phyloP scores from a whole-genome alignment of 2,888 invertebrate genomes.

The Clunio marinus region DNA sequence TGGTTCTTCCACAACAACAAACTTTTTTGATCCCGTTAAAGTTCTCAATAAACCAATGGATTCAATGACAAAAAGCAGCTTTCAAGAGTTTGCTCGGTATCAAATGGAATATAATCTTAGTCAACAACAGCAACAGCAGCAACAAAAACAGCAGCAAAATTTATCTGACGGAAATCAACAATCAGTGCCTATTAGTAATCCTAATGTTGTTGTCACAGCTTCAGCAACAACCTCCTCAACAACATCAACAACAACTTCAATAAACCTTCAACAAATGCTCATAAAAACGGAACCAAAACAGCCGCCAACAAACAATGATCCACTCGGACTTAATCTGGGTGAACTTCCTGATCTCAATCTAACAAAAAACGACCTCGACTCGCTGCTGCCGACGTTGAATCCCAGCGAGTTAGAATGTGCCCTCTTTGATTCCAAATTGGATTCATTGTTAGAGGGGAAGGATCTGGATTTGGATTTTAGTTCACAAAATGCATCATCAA shows the following conservation, averaged over 20 bases:
- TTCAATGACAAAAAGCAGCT: conserved; percentile 60
- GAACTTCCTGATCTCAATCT: conserved; percentile 49
- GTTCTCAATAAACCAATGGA: conserved; percentile 56
- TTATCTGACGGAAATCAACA: conserved; percentile 41
- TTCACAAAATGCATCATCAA: conserved; percentile 16
- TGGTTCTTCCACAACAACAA: conserved; percentile 45
- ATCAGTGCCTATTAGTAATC: conserved; percentile 52
- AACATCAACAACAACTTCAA: conserved; percentile 39
- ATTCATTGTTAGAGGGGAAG: conserved; percentile 50
- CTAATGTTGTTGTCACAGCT: conserved; percentile 40
- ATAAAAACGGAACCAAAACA: conserved; percentile 34
- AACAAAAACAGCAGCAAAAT: conserved; percentile 49
- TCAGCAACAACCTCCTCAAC: conserved; percentile 42
- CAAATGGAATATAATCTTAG: conserved; percentile 62
- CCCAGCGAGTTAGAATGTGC: conserved; percentile 56
- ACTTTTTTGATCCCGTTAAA: conserved; percentile 43
- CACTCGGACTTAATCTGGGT: conserved; percentile 42
- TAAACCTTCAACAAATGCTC: conserved; percentile 36
- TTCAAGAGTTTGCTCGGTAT: conserved; percentile 61
- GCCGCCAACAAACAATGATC: conserved; percentile 37
- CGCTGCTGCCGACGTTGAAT: conserved; percentile 60
- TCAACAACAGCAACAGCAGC: conserved; percentile 51
- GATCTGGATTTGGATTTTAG: conserved; percentile 50
- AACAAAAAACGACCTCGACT: conserved; percentile 58
- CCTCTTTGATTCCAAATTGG: conserved; percentile 49